Evolutionary conservation across 2,113 vertebrate species (phyloP).

Genomic region (Cyrtonyx montezumae): DNA sequence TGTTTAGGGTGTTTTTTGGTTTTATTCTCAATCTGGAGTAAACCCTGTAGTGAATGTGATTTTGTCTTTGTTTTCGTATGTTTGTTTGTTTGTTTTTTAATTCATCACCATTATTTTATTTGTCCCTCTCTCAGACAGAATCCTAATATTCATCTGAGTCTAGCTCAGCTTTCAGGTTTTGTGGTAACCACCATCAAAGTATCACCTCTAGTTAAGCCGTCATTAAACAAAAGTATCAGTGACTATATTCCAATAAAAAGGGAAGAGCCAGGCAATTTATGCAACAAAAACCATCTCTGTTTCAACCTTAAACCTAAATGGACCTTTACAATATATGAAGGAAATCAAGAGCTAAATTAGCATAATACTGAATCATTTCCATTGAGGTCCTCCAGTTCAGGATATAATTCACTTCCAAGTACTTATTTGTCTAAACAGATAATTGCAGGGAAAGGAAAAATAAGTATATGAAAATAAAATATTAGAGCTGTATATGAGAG

Average conservation of each 20-base stretch:
- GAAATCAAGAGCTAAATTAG: slow-evolving; percentile 33
- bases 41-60: slow-evolving; percentile 4
- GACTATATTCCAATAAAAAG: slow-evolving; percentile 1
- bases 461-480: background rate
- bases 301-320: slow-evolving; percentile 47
- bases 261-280: slow-evolving; percentile 18
- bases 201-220: slow-evolving; percentile 45
- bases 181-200: background rate
- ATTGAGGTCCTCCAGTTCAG: background rate
- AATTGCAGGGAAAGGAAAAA: slow-evolving; percentile 2
- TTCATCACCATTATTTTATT: slow-evolving; percentile 24
- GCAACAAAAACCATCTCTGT: slow-evolving; percentile 52
- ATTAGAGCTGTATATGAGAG: background rate
- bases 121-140: background rate
- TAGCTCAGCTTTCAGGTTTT: slow-evolving; percentile 43
- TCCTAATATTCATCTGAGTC: slow-evolving; percentile 55
- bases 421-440: slow-evolving; percentile 29
- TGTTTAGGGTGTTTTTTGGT: slow-evolving; percentile 26
- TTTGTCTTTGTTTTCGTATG: background rate
- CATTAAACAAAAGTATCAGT: slow-evolving; percentile 22
- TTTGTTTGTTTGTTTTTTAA: background rate
- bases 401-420: slow-evolving; percentile 14
- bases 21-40: slow-evolving; percentile 35
- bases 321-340: slow-evolving; percentile 24
- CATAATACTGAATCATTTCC: slow-evolving; percentile 18